These are phyloP conservation scores for Dryobates pubescens DNA, from an alignment of 2,797 vertebrate genomes.

Conservation along the genomic window DNA sequence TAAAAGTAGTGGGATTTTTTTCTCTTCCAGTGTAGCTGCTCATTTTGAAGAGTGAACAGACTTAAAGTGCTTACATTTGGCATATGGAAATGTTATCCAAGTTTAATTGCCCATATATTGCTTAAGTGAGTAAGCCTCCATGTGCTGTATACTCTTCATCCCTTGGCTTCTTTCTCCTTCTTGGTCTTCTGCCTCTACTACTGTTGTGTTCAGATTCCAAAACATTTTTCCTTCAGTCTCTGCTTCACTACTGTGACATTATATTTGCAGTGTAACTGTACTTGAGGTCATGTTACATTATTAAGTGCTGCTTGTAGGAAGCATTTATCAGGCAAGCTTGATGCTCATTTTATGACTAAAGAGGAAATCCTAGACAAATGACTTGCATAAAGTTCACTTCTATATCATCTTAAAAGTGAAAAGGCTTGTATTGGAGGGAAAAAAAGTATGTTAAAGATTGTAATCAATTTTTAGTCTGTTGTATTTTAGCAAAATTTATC, in stretches of 20 bases:
- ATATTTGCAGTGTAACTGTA: fast-evolving
- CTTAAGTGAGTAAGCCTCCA: not conserved
- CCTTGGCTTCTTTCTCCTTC: not conserved
- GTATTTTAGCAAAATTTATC: not conserved
- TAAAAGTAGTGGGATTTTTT: not conserved
- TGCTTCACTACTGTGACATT: not conserved
- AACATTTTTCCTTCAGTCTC: not conserved
- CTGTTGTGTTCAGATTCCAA: not conserved
- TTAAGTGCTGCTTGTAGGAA: not conserved
- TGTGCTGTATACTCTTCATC: not conserved
- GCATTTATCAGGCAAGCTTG: not conserved
- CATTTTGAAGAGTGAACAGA: not conserved
- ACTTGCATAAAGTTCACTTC: not conserved
- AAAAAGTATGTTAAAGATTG: not conserved
- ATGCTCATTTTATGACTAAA: not conserved
- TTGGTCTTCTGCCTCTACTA: not conserved
- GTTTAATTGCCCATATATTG: not conserved
- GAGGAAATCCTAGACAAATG: not conserved
- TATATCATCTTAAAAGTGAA: not conserved
- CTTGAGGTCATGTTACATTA: not conserved
- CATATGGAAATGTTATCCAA: not conserved
- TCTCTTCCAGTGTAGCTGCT: not conserved
- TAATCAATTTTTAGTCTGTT: not conserved
- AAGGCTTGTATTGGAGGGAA: not conserved
- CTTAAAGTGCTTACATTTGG: not conserved